Evolutionary conservation across 2,113 vertebrate species (phyloP).

Genomic region (Nothocercus nigrocapillus): DNA sequence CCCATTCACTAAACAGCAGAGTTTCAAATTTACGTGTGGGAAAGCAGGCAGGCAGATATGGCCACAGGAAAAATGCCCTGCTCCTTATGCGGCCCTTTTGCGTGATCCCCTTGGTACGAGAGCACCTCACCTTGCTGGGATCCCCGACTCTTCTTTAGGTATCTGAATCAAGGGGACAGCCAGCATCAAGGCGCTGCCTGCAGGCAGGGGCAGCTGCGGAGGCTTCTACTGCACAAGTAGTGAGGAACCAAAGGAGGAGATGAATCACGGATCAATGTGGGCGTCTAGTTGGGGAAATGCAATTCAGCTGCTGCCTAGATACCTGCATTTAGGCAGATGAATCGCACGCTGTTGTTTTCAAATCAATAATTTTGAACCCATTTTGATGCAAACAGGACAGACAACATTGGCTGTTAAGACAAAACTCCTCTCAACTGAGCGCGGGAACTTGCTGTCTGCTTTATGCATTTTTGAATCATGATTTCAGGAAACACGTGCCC

Average conservation of each 20-base stretch:
- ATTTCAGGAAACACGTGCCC: background rate
- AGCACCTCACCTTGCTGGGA: background rate
- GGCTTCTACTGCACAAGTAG: background rate
- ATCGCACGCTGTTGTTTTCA: background rate
- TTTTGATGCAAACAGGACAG: background rate
- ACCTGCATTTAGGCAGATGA: background rate
- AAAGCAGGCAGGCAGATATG: background rate
- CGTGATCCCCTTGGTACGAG: background rate
- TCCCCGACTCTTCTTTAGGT: background rate
- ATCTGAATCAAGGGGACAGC: accelerated
- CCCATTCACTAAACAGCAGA: background rate
- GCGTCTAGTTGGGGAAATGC: background rate
- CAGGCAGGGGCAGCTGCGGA: background rate
- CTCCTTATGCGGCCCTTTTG: background rate
- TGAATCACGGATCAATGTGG: background rate
- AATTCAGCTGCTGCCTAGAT: background rate
- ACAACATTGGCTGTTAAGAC: accelerated
- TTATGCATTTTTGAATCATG: background rate
- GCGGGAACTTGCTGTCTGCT: background rate
- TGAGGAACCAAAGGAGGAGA: accelerated
- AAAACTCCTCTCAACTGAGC: background rate
- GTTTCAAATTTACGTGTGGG: background rate
- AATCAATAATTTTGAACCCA: background rate
- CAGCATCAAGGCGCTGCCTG: background rate
- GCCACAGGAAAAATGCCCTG: background rate